Percentiles rank a stretch among this genome's conserved stretches.
Conservation (phyloP, 2,888 invertebrate genomes). For the Celastrina argiolus region DNA sequence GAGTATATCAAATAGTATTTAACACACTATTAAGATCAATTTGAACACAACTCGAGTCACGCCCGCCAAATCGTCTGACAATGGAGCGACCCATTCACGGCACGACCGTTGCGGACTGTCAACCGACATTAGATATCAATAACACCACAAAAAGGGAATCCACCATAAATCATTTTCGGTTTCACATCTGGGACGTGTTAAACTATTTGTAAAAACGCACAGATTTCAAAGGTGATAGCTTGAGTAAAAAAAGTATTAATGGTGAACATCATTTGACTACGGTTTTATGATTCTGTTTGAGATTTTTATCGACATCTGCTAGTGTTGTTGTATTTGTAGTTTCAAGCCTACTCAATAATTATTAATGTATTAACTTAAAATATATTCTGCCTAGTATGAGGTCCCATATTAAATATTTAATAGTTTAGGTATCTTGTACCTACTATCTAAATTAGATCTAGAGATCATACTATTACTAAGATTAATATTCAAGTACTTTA, state of each 20-base stretch:
- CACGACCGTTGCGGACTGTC: conserved; percentile 30
- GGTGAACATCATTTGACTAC: not conserved
- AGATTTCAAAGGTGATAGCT: not conserved
- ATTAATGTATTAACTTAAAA: not conserved
- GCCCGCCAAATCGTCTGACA: conserved; percentile 49
- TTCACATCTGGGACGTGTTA: conserved; percentile 26
- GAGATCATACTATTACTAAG: not conserved
- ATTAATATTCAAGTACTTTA: not conserved
- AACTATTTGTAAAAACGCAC: conserved; percentile 22
- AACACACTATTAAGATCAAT: conserved; percentile 16
- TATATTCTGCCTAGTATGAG: not conserved
- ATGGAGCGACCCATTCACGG: conserved; percentile 43
- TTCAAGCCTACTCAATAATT: not conserved
- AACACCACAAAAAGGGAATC: conserved; percentile 35
- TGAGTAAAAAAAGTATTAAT: conserved; percentile 10
- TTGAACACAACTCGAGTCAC: conserved; percentile 38
- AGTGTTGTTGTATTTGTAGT: not conserved
- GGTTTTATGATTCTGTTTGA: not conserved
- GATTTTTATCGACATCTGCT: conserved; percentile 16
- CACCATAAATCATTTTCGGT: conserved; percentile 39
- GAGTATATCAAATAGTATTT: conserved; percentile 9
- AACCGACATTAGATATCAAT: conserved; percentile 51
- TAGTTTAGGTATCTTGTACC: not conserved
- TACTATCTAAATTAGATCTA: not conserved
- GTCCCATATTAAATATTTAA: not conserved